phyloP scores from a whole-genome alignment of 1,140 invertebrate genomes.

The Cotesia glomerata region DNA sequence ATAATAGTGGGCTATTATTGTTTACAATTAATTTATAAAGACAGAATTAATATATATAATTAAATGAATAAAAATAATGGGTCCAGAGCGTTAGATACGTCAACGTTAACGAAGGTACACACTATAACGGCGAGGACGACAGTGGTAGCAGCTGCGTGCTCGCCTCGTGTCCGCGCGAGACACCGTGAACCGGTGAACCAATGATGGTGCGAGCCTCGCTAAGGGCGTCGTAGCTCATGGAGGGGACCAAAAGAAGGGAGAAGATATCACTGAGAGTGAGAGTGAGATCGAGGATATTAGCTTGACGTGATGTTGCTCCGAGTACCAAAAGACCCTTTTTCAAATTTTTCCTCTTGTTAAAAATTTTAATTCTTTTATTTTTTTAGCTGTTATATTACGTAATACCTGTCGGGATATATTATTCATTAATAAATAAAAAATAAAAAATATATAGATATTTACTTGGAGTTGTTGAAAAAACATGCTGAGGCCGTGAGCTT shows the following conservation, averaged over 20 bases:
- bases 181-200: conserved; percentile 50
- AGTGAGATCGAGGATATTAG: conserved; percentile 45
- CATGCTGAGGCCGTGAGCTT: background rate
- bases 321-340: conserved; percentile 27
- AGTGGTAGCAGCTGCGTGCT: conserved; percentile 48
- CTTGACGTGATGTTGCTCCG: conserved; percentile 26
- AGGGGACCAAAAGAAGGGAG: conserved; percentile 30
- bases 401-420: background rate
- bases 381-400: background rate
- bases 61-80: conserved; percentile 27
- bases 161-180: conserved; percentile 43
- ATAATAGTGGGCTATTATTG: no score
- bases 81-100: conserved; percentile 32
- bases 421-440: background rate
- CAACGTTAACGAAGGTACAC: conserved; percentile 20
- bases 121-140: conserved; percentile 38
- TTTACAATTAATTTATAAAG: no score
- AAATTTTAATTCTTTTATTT: background rate
- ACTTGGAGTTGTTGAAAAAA: background rate
- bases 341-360: conserved; percentile 36
- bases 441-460: background rate
- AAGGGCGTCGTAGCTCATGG: conserved; percentile 29
- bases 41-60: no score
- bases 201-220: conserved; percentile 48
- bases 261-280: conserved; percentile 23